phyloP scores from a whole-genome alignment of 2,888 invertebrate genomes.

The Dexiosoma caninum region DNA sequence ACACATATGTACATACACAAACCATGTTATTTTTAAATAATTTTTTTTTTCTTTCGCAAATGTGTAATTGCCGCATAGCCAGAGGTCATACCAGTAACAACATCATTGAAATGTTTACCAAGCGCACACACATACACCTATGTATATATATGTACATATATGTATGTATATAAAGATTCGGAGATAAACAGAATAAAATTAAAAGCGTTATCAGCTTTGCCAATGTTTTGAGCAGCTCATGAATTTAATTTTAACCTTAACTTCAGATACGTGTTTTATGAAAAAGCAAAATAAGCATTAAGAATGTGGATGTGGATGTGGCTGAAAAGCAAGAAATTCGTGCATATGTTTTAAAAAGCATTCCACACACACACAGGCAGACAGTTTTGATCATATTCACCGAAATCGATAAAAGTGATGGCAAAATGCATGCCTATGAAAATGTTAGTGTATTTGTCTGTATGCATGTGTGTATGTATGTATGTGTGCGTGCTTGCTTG shows the following conservation, averaged over 20 bases:
- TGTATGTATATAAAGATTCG: too few species aligned
- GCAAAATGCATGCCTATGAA: neutral
- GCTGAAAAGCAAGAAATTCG: neutral
- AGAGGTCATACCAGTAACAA: slow-evolving; percentile 46
- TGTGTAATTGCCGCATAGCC: slow-evolving; percentile 49
- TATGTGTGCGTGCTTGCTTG: neutral
- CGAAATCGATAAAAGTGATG: neutral
- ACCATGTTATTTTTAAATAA: neutral
- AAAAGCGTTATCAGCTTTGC: slow-evolving; percentile 38
- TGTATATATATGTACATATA: too few species aligned
- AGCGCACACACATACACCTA: too few species aligned
- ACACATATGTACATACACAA: neutral
- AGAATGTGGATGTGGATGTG: neutral
- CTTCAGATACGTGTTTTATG: slow-evolving; percentile 26
- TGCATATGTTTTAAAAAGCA: slow-evolving; percentile 9
- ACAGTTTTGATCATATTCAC: slow-evolving; percentile 7
- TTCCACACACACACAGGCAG: neutral
- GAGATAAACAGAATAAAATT: slow-evolving; percentile 25
- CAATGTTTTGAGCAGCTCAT: neutral
- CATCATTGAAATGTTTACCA: slow-evolving; percentile 20
- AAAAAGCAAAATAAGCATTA: neutral
- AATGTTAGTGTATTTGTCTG: neutral
- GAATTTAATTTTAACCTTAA: slow-evolving; percentile 45
- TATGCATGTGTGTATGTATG: neutral
- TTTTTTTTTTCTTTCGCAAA: neutral